Conservation (phyloP, 92 coral and sea anemone genomes). For the Epizoanthus stellaris region DNA sequence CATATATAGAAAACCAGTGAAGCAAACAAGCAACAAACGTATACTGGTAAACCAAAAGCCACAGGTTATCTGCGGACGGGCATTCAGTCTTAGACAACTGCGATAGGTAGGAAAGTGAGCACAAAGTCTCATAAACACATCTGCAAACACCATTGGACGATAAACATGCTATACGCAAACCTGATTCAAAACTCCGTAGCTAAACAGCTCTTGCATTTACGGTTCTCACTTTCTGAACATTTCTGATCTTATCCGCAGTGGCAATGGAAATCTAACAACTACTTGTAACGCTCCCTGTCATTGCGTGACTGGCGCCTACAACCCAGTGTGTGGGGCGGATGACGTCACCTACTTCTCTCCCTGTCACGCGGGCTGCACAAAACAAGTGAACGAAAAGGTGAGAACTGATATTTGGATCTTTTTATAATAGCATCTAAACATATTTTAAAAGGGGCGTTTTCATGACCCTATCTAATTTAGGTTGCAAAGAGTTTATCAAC, state of each 20-base stretch:
- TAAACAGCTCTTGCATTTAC: not conserved
- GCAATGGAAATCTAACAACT: slow-evolving; percentile 61
- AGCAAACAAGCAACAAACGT: too few relatives aligned
- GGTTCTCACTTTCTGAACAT: slow-evolving; percentile 17
- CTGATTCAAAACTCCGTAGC: too few relatives aligned
- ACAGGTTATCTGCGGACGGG: too few relatives aligned
- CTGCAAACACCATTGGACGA: too few relatives aligned
- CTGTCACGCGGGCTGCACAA: slow-evolving; percentile 93
- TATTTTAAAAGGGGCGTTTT: not conserved
- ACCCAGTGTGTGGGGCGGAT: slow-evolving; percentile 95
- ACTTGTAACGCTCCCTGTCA: slow-evolving; percentile 79
- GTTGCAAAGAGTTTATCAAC: not conserved
- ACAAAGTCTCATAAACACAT: too few relatives aligned
- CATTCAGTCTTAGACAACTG: too few relatives aligned
- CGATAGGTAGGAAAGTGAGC: too few relatives aligned
- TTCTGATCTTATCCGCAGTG: slow-evolving; percentile 23
- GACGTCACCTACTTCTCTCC: slow-evolving; percentile 87
- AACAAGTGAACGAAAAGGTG: slow-evolving; percentile 59
- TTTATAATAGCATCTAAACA: not conserved
- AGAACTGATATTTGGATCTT: not conserved
- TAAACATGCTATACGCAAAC: too few relatives aligned
- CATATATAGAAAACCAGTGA: too few relatives aligned
- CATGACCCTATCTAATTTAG: not conserved
- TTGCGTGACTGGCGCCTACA: slow-evolving; percentile 72
- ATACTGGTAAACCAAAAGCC: too few relatives aligned